A percentile compares a stretch with the other conserved stretches of the same genome.
phyloP scores from a whole-genome alignment of 2,113 vertebrate species.

The Brachyhypopomus gauderio region DNA sequence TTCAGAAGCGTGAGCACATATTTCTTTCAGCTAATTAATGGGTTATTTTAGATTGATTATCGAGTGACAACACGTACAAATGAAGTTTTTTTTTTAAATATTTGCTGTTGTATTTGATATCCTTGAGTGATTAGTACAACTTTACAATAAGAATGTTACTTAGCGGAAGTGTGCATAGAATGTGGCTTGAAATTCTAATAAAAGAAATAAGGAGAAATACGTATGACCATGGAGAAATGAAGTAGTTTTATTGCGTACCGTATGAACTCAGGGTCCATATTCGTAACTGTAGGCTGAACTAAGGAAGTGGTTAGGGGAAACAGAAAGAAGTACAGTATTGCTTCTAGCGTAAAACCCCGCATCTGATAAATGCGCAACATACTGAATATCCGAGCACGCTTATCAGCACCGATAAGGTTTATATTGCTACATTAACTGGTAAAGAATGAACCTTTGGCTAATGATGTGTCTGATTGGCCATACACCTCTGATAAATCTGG shows the following conservation, averaged over 20 bases:
- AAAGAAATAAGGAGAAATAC: background rate
- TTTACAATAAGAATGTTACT: background rate
- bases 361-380: conserved; percentile 23
- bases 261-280: conserved; percentile 38
- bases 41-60: no score
- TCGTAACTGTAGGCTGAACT: conserved; percentile 43
- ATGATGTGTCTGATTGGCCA: background rate
- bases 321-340: conserved; percentile 43
- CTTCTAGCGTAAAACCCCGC: conserved; percentile 39
- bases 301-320: conserved; percentile 57
- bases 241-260: background rate
- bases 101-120: background rate
- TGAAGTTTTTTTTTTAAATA: background rate
- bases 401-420: background rate
- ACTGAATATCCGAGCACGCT: background rate
- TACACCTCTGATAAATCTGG: no score
- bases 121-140: background rate
- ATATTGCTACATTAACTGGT: background rate
- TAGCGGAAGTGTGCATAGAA: background rate
- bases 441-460: background rate
- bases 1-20: background rate
- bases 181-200: conserved; percentile 5
- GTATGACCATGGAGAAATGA: background rate
- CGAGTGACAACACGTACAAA: no score
- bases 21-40: no score